These are phyloP conservation scores for Eustalomyia histrio DNA, from an alignment of 2,888 invertebrate genomes.

Conservation along the genomic window DNA sequence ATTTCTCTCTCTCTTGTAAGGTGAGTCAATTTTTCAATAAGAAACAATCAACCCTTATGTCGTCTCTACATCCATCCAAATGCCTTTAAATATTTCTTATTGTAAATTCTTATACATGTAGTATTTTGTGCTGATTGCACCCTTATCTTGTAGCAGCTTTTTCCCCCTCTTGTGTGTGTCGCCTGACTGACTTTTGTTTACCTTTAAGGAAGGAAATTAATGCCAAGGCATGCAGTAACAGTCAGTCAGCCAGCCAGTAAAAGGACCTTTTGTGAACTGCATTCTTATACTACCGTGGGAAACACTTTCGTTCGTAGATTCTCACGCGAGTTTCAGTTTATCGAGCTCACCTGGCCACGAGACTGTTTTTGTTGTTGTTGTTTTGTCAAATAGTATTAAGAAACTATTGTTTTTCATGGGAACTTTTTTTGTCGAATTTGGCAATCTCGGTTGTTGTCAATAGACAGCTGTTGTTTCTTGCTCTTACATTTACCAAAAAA, in stretches of 20 bases:
- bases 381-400: constrained; percentile 26
- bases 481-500: constrained; percentile 24
- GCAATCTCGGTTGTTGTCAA: constrained; percentile 70
- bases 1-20: constrained; percentile 4
- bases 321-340: constrained; percentile 75
- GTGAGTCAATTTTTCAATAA: neutral
- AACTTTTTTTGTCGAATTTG: constrained; percentile 36
- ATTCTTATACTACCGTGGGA: constrained; percentile 78
- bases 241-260: no score
- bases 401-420: constrained; percentile 53
- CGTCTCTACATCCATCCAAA: neutral
- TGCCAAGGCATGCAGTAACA: constrained; percentile 67
- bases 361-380: constrained; percentile 37
- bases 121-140: neutral
- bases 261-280: constrained; percentile 68
- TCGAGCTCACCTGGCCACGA: constrained; percentile 77
- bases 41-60: neutral
- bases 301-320: constrained; percentile 78
- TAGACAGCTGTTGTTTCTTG: constrained; percentile 65
- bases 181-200: constrained; percentile 24
- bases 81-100: neutral
- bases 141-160: neutral
- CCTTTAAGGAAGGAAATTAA: constrained; percentile 68
- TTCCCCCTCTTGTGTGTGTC: neutral
- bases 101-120: neutral